A percentile compares a stretch with the other conserved stretches of the same genome.
phyloP scores from a whole-genome alignment of 1,140 invertebrate species.

The Heliconius eleuchia region DNA sequence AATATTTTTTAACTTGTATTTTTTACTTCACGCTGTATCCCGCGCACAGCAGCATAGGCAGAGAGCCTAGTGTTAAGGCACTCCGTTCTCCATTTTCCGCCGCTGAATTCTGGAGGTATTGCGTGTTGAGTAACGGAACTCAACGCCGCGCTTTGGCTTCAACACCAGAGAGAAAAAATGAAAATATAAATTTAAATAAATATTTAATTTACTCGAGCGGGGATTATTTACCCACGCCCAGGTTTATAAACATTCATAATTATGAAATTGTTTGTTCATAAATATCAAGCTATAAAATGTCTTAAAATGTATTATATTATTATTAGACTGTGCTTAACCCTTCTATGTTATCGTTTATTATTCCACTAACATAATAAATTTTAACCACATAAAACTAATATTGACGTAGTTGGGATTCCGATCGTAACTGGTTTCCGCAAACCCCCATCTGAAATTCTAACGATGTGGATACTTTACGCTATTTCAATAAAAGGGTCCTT shows the following conservation, averaged over 20 bases:
- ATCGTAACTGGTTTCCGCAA: conserved; percentile 17
- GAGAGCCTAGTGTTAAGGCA: too few species aligned
- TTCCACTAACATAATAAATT: conserved; percentile 18
- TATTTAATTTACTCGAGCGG: too few species aligned
- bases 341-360: not conserved
- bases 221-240: too few species aligned
- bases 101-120: too few species aligned
- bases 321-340: not conserved
- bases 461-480: conserved; percentile 20
- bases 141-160: too few species aligned
- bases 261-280: not conserved
- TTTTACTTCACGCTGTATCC: too few species aligned
- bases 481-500: conserved; percentile 11
- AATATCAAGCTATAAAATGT: not conserved
- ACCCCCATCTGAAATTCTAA: conserved; percentile 21
- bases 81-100: too few species aligned
- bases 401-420: conserved; percentile 25
- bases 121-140: too few species aligned
- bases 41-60: too few species aligned
- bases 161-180: too few species aligned
- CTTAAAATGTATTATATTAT: not conserved
- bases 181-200: too few species aligned
- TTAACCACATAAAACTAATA: conserved; percentile 27
- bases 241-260: not conserved
- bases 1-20: not conserved